phyloP scores from a whole-genome alignment of 2,888 invertebrate species.

The Pandemis cinnamomeana region DNA sequence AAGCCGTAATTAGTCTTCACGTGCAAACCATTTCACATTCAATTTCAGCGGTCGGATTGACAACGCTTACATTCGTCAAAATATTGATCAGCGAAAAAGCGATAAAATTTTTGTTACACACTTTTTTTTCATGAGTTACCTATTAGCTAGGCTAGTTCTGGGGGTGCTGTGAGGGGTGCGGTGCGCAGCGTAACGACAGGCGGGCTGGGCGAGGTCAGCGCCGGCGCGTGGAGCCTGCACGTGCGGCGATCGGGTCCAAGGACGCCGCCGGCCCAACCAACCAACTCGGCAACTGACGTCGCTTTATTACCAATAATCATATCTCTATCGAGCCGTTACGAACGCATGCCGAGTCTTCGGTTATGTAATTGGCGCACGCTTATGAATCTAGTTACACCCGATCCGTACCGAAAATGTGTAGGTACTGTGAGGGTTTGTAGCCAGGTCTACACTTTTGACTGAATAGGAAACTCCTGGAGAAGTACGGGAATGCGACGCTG shows the following conservation, averaged over 20 bases:
- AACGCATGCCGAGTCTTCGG: not conserved
- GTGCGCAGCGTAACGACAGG: not conserved
- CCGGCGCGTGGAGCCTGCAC: slow-evolving; percentile 17
- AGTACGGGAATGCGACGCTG: too few species aligned
- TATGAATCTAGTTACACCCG: not conserved
- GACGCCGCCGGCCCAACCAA: slow-evolving; percentile 20
- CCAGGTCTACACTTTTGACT: too few species aligned
- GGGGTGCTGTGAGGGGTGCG: not conserved
- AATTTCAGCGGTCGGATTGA: too few species aligned
- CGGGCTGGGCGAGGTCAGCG: slow-evolving; percentile 10
- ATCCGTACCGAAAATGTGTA: not conserved
- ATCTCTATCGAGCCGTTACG: not conserved
- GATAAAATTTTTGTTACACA: too few species aligned
- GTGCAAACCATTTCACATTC: too few species aligned
- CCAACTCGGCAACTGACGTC: slow-evolving; percentile 11
- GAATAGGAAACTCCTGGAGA: too few species aligned
- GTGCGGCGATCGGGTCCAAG: slow-evolving; percentile 29
- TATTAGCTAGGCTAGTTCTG: too few species aligned
- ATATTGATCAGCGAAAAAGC: too few species aligned
- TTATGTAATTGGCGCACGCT: not conserved
- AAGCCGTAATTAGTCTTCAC: too few species aligned
- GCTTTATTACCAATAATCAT: slow-evolving; percentile 6
- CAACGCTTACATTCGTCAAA: too few species aligned
- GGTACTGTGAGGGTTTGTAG: too few species aligned
- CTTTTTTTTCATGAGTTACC: too few species aligned